These are phyloP conservation scores for Eilema depressum DNA, from an alignment of 2,888 invertebrate species.

Conservation along the genomic window DNA sequence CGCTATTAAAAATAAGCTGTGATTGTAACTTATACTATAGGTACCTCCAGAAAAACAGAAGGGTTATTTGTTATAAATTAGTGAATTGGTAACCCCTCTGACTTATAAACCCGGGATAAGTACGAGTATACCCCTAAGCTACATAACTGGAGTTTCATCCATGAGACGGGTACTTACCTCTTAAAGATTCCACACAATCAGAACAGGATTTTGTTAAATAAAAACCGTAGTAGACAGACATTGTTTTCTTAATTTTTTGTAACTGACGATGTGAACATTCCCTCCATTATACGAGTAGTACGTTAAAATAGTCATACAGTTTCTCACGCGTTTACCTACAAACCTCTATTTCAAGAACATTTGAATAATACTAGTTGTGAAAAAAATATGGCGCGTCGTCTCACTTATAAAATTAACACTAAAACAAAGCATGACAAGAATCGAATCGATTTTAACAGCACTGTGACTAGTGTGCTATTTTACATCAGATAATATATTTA, in stretches of 20 bases:
- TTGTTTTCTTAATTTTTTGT: neutral
- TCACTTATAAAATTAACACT: neutral
- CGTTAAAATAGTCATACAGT: neutral
- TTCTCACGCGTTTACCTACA: neutral
- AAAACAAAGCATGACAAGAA: neutral
- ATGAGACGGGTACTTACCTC: too few species aligned
- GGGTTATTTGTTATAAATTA: neutral
- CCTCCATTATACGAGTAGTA: neutral
- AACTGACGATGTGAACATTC: constrained; percentile 1
- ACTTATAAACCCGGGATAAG: neutral
- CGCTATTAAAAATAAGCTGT: too few species aligned
- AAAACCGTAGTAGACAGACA: neutral
- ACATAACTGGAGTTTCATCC: neutral
- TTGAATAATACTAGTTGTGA: neutral
- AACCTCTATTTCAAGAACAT: constrained; percentile 2
- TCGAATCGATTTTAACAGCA: neutral
- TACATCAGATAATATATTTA: neutral
- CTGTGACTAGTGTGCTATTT: constrained; percentile 4
- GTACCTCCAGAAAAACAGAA: too few species aligned
- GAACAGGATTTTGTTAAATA: neutral
- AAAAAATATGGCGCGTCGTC: neutral
- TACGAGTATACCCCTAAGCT: neutral
- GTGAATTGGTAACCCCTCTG: neutral
- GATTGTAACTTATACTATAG: too few species aligned
- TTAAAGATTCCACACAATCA: neutral